Conservation (phyloP, 2,113 vertebrate species). For the Opisthocomus hoazin region DNA sequence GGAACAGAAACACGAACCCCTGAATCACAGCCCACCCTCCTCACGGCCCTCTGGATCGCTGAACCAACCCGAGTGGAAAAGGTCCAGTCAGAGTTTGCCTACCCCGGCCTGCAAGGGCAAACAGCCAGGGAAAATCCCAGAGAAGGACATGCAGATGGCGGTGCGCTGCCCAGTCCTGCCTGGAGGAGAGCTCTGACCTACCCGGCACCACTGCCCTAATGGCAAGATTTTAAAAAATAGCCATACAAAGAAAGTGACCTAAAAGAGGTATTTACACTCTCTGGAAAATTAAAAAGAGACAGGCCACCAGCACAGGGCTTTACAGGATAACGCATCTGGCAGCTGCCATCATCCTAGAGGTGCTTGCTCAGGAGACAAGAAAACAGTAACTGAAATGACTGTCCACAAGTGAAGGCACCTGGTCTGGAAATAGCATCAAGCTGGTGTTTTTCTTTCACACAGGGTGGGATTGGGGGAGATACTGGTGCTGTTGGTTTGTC, state of each 20-base stretch:
- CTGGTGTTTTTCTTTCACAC: background rate
- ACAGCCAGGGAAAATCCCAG: background rate
- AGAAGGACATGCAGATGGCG: rapidly evolving
- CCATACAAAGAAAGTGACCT: background rate
- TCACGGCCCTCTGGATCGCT: background rate
- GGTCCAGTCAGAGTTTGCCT: background rate
- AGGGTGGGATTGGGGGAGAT: background rate
- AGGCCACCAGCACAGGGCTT: background rate
- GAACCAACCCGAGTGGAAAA: background rate
- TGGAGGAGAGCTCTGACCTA: background rate
- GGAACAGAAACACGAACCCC: background rate
- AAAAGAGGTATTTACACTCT: constrained; percentile 45
- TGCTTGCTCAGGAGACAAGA: background rate
- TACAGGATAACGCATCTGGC: background rate
- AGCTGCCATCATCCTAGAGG: background rate
- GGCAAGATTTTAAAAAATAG: constrained; percentile 6
- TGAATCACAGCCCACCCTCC: background rate
- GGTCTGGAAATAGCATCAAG: constrained; percentile 35
- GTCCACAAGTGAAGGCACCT: constrained; percentile 31
- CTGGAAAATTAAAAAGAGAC: constrained; percentile 6
- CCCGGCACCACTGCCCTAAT: background rate
- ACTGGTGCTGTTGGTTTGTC: background rate
- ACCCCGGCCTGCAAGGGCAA: background rate
- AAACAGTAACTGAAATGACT: constrained; percentile 16
- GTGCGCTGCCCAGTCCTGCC: background rate